A percentile compares a stretch with the other conserved stretches of the same genome.
Evolutionary conservation across 2,797 vertebrate species (phyloP).

Genomic region (Rhinogobio ventralis): DNA sequence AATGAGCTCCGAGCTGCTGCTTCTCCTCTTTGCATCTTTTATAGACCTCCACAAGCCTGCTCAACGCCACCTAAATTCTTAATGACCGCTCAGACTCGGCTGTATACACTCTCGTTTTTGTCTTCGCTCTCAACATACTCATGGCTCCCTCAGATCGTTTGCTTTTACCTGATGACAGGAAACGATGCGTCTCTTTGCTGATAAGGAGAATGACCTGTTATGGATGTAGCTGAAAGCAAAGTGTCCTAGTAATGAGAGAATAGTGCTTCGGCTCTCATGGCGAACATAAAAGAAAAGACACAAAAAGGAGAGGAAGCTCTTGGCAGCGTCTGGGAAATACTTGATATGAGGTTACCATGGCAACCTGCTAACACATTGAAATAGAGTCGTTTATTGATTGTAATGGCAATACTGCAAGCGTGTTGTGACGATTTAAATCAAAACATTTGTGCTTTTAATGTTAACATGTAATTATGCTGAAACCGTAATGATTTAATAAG

Average conservation of each 20-base stretch:
- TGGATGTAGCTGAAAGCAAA: slow-evolving; percentile 24
- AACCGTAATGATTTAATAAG: background rate
- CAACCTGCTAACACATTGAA: slow-evolving; percentile 40
- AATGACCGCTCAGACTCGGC: slow-evolving; percentile 46
- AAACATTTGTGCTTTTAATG: slow-evolving; percentile 25
- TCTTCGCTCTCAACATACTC: slow-evolving; percentile 1
- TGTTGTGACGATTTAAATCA: slow-evolving; percentile 9
- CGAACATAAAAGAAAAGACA: slow-evolving; percentile 49
- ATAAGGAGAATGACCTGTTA: slow-evolving; percentile 40
- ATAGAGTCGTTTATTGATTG: slow-evolving; percentile 4
- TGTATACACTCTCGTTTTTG: slow-evolving; percentile 39
- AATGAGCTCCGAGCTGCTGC: slow-evolving; percentile 58
- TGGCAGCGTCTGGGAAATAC: slow-evolving; percentile 31
- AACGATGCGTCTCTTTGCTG: slow-evolving; percentile 22
- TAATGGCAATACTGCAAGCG: slow-evolving; percentile 10
- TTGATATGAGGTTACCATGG: slow-evolving; percentile 56
- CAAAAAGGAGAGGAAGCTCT: slow-evolving; percentile 48
- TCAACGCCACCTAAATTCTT: slow-evolving; percentile 59
- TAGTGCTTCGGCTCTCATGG: slow-evolving; percentile 43
- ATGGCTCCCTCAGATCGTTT: slow-evolving; percentile 20
- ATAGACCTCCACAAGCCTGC: slow-evolving; percentile 55
- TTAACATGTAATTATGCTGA: slow-evolving; percentile 15
- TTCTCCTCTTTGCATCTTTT: slow-evolving; percentile 58
- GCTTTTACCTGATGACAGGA: slow-evolving; percentile 25
- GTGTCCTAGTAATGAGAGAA: slow-evolving; percentile 46